Evolutionary conservation across 2,888 invertebrate genomes (phyloP).

Genomic region (Ormyrus thymus): DNA sequence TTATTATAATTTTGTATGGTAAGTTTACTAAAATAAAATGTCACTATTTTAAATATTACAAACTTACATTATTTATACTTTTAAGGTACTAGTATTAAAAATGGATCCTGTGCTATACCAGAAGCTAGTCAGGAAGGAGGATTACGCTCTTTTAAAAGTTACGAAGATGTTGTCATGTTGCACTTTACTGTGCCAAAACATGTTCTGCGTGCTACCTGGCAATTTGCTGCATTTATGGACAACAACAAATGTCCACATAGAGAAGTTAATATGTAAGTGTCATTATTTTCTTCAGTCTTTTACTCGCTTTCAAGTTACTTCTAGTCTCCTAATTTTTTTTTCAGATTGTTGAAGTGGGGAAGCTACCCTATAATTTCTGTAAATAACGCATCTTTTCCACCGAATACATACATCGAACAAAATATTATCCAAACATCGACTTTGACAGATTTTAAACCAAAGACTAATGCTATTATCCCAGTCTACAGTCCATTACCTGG

Average conservation of each 20-base stretch:
- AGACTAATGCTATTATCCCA: conserved; percentile 73
- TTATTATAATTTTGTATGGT: conserved; percentile 10
- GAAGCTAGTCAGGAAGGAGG: conserved; percentile 76
- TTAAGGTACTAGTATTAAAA: conserved; percentile 15
- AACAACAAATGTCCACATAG: conserved; percentile 72
- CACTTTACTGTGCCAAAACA: conserved; percentile 76
- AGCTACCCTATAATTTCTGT: conserved; percentile 77
- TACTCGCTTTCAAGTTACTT: no score
- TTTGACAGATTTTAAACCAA: conserved; percentile 72
- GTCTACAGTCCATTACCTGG: conserved; percentile 75
- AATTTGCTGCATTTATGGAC: conserved; percentile 76
- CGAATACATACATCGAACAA: conserved; percentile 68
- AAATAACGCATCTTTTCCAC: conserved; percentile 76
- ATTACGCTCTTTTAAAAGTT: conserved; percentile 74
- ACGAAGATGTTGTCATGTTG: conserved; percentile 75
- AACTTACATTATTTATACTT: conserved; percentile 2
- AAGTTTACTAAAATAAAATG: not conserved
- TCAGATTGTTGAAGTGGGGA: conserved; percentile 77
- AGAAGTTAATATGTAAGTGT: conserved; percentile 74
- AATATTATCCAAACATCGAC: conserved; percentile 68
- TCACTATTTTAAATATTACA: not conserved
- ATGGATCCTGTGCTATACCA: conserved; percentile 64
- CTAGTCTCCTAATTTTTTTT: conserved; percentile 49
- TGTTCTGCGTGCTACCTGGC: conserved; percentile 75
- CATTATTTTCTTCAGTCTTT: conserved; percentile 3